Percentiles rank a stretch among this genome's conserved stretches.
Conservation (phyloP, 2,888 invertebrate genomes). For the Oxyteleia sp. region DNA sequence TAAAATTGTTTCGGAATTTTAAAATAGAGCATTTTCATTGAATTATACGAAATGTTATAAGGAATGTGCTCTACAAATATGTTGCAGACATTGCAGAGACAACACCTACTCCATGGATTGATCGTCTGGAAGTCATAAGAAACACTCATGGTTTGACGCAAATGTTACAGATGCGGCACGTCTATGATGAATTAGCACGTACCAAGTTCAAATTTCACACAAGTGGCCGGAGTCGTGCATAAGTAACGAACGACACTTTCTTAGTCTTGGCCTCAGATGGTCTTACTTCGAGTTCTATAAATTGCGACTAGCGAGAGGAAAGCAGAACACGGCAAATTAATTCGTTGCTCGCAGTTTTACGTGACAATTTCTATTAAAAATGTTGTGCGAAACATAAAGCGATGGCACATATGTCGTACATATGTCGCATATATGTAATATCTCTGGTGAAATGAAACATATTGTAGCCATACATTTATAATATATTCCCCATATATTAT, state of each 20-base stretch:
- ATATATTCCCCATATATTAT: too few species aligned
- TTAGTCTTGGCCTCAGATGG: slow-evolving; percentile 17
- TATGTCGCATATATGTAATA: too few species aligned
- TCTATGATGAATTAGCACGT: slow-evolving; percentile 69
- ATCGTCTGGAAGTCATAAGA: slow-evolving; percentile 42
- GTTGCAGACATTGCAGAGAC: too few species aligned
- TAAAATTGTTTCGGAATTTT: too few species aligned
- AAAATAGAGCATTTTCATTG: too few species aligned
- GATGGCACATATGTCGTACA: too few species aligned
- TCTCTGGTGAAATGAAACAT: too few species aligned
- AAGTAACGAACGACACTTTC: slow-evolving; percentile 59
- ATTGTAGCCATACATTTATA: too few species aligned
- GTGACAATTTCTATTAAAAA: slow-evolving; percentile 9
- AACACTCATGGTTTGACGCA: slow-evolving; percentile 47
- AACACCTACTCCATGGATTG: slow-evolving; percentile 24
- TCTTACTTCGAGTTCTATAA: slow-evolving; percentile 28
- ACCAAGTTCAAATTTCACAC: slow-evolving; percentile 44
- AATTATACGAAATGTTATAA: too few species aligned
- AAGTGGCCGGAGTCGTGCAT: slow-evolving; percentile 56
- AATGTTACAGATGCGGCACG: slow-evolving; percentile 58
- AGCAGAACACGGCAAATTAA: slow-evolving; percentile 16
- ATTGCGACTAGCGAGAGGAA: slow-evolving; percentile 8
- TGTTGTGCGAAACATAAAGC: neutral
- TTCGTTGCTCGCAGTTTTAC: slow-evolving; percentile 10
- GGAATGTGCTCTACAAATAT: too few species aligned